phyloP scores from a whole-genome alignment of 1,140 invertebrate genomes.

The Spodoptera frugiperda region DNA sequence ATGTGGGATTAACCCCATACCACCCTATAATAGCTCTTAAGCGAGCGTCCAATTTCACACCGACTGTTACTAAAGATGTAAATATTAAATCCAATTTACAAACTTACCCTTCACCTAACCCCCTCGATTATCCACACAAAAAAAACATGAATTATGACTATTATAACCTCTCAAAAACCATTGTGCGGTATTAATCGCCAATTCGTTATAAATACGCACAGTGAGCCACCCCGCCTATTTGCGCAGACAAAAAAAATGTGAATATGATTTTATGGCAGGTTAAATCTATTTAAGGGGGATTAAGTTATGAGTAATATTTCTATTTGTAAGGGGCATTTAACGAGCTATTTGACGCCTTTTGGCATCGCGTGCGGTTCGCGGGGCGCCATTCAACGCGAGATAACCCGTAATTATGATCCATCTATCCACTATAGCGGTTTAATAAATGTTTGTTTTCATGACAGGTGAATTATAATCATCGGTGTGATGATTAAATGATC shows the following conservation, averaged over 20 bases:
- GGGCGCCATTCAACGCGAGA: conserved; percentile 56
- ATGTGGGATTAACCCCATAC: conserved; percentile 76
- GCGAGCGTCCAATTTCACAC: conserved; percentile 83
- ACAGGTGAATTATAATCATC: conserved; percentile 69
- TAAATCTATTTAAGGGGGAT: conserved; percentile 84
- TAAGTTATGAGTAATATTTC: conserved; percentile 84
- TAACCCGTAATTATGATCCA: conserved; percentile 73
- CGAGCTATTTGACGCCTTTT: conserved; percentile 82
- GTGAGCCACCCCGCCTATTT: conserved; percentile 71
- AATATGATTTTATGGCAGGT: conserved; percentile 85
- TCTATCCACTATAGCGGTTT: conserved; percentile 59
- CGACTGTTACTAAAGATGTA: conserved; percentile 80
- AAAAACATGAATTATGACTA: conserved; percentile 83
- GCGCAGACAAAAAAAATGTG: conserved; percentile 70
- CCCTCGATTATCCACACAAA: conserved; percentile 74
- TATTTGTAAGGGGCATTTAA: conserved; percentile 80
- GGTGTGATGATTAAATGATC: conserved; percentile 54
- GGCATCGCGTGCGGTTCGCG: conserved; percentile 70
- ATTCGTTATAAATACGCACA: conserved; percentile 71
- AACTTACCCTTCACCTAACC: conserved; percentile 74
- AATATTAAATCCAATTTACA: conserved; percentile 85
- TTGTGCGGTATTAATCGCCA: conserved; percentile 77
- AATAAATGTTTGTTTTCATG: conserved; percentile 74
- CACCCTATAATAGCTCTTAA: conserved; percentile 71
- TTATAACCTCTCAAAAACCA: conserved; percentile 76